phyloP scores from a whole-genome alignment of 92 coral and sea anemone species.

The Zoanthus sansibaricus region DNA sequence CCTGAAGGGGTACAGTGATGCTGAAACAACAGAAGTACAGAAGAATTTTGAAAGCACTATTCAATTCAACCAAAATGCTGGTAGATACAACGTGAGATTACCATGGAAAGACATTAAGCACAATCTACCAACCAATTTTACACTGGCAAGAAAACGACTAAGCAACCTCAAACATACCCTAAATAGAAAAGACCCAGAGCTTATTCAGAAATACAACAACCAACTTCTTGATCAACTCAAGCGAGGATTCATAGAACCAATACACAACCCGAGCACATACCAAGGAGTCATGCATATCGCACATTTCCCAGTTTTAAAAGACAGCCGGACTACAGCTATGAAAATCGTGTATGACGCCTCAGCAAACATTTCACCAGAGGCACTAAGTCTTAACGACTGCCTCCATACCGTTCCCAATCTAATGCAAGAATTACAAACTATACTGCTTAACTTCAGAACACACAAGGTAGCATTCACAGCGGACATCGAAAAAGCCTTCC shows the following conservation, averaged over 20 bases:
- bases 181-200: conserved; percentile 36
- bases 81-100: conserved; percentile 55
- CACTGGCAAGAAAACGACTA: not conserved
- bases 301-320: conserved; percentile 68
- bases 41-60: conserved; percentile 50
- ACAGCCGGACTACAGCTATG: conserved; percentile 63
- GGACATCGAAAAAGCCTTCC: conserved; percentile 12
- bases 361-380: conserved; percentile 38
- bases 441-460: not conserved
- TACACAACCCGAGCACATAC: conserved; percentile 41
- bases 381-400: conserved; percentile 61
- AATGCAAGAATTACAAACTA: conserved; percentile 42
- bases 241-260: conserved; percentile 60
- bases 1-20: conserved; percentile 34
- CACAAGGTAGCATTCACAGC: too few species aligned
- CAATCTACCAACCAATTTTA: conserved; percentile 38
- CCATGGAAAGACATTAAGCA: conserved; percentile 42
- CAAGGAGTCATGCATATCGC: conserved; percentile 61
- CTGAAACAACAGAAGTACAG: conserved; percentile 32
- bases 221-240: conserved; percentile 64
- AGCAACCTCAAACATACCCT: conserved; percentile 47
- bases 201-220: conserved; percentile 53
- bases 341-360: conserved; percentile 69
- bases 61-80: conserved; percentile 34
- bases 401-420: conserved; percentile 65